Base-by-base conservation (phyloP, 1,140 invertebrate species). In the Cheumatopsyche charites region DNA sequence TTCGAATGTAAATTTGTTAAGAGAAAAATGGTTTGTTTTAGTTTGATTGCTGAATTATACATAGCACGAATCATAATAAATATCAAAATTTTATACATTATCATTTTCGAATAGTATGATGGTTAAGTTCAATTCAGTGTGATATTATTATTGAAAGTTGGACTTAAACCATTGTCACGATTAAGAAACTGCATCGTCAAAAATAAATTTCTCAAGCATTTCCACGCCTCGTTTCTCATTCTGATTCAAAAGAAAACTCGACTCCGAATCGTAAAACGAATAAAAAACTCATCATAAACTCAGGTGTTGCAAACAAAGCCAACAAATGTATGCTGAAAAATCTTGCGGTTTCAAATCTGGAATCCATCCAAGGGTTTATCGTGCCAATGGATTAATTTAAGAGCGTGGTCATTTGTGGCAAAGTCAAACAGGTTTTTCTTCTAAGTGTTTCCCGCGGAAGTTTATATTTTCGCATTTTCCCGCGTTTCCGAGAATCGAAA, bases 331-430 rank as follows among this genome's bases (percentile, higher is more conserved):
- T 4, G 17, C 19, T 25, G 23, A 25, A 19, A 23, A 23, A 58
- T 12, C 19, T 19, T 11, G 5, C 6, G 4, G 19, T 58, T 11
- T 2, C 15, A 58, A 9, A 25, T 19, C 23, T 58, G 55, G 55
- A 17, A 17, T 12, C 12, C 4, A 12, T 58, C 55, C 55, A 58
- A 12, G 55, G 19, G 29, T 19, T 12, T 25, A 11, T 12, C 12
- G 7, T 58, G 55, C 55, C 55, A 58, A 58, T 58, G 25, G 25
- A 58, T 58, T 58, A 58, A 58, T 58, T 58, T 58, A 25, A 58
- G 55, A 58, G 19, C 55, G 23, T 58, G 23, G 55, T 58, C 55
- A 25, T 25, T 26, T 23, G 55, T 36, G 29, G 29, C 47, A 52
- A 52, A 15, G 47, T 52, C 47, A 17, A 19, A 52, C 15, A 52